Percentiles rank a stretch among this genome's conserved stretches.
Evolutionary conservation across 1,140 invertebrate genomes (phyloP).

Genomic region (Stenopsyche tienmushanensis): DNA sequence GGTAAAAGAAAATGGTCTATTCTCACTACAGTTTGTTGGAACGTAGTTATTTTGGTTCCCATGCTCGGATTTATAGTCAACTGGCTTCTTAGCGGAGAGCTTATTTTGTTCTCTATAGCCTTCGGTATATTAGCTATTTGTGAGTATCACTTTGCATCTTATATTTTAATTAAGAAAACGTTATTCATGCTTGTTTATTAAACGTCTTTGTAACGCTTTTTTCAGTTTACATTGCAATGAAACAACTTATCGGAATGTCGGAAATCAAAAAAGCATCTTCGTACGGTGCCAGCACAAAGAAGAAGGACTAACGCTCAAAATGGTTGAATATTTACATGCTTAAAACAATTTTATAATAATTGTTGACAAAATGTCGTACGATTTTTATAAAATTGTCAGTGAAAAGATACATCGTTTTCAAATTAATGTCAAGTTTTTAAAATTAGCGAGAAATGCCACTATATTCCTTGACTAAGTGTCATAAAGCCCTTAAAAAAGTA

Average conservation of each 20-base stretch:
- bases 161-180: background rate
- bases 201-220: constrained; percentile 44
- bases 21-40: constrained; percentile 73
- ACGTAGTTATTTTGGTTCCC: constrained; percentile 65
- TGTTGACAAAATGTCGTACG: too few relatives aligned
- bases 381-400: background rate
- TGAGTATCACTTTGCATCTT: constrained; percentile 56
- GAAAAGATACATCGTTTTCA: background rate
- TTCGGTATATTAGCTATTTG: constrained; percentile 67
- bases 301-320: constrained; percentile 14
- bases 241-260: constrained; percentile 78
- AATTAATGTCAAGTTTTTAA: too few relatives aligned
- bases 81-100: constrained; percentile 70
- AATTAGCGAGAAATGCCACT: too few relatives aligned
- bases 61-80: constrained; percentile 70
- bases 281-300: constrained; percentile 65
- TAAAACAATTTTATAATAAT: background rate
- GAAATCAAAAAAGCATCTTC: constrained; percentile 81
- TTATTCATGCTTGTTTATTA: background rate
- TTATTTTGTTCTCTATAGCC: constrained; percentile 69
- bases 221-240: constrained; percentile 76
- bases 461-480: too few relatives aligned
- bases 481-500: too few relatives aligned
- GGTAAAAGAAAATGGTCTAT: constrained; percentile 65
- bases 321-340: too few relatives aligned